Percentiles rank a stretch among this genome's conserved stretches.
phyloP scores from a whole-genome alignment of 2,113 vertebrate species.

The Gavia stellata region DNA sequence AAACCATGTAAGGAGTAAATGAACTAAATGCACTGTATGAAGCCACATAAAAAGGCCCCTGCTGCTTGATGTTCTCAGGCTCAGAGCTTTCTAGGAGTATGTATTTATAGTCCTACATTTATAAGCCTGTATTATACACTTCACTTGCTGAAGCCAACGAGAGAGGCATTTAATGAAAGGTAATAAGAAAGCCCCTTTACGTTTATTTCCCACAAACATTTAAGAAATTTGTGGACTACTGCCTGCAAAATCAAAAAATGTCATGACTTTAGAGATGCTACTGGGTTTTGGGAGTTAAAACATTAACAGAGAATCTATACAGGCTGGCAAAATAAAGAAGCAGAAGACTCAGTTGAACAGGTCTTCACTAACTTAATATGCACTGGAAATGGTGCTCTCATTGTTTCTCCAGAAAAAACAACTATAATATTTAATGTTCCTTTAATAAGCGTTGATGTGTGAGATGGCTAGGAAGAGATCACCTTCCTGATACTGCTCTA shows the following conservation, averaged over 20 bases:
- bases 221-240: neutral
- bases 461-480: neutral
- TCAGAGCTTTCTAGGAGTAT: conserved; percentile 20
- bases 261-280: neutral
- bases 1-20: conserved; percentile 8
- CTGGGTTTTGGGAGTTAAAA: neutral
- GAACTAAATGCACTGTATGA: neutral
- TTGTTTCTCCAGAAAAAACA: neutral
- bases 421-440: neutral
- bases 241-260: neutral
- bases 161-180: neutral
- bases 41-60: conserved; percentile 34
- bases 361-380: neutral
- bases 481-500: neutral
- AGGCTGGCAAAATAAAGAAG: neutral
- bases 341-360: neutral
- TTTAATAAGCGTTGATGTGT: neutral
- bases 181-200: neutral
- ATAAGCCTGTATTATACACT: neutral
- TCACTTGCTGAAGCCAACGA: neutral
- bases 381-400: neutral
- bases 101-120: conserved; percentile 36
- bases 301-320: neutral
- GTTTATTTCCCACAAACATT: neutral
- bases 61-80: conserved; percentile 22